Percentiles rank a stretch among this genome's conserved stretches.
Evolutionary conservation across 2,113 vertebrate genomes (phyloP).

Genomic region (Origma solitaria): DNA sequence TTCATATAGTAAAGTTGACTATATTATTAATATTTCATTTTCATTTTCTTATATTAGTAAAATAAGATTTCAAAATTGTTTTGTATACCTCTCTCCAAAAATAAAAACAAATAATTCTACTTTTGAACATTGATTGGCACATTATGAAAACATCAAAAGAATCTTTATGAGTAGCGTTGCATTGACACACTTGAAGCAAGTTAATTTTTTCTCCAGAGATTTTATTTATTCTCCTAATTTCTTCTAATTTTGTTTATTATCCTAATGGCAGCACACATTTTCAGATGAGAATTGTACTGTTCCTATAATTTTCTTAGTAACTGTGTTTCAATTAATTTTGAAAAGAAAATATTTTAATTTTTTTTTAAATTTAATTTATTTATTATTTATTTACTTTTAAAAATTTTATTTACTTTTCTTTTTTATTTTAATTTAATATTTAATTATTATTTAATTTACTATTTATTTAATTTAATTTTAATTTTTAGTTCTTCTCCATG

Average conservation of each 20-base stretch:
- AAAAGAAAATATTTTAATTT: not conserved
- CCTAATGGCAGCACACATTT: not conserved
- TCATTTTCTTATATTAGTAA: slow-evolving; percentile 50
- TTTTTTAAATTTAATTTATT: too few species aligned
- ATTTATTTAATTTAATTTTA: too few species aligned
- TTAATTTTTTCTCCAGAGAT: not conserved
- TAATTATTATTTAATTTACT: too few species aligned
- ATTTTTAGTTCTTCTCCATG: too few species aligned
- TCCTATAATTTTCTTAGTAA: not conserved
- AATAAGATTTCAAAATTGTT: slow-evolving; percentile 42
- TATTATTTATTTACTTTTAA: too few species aligned
- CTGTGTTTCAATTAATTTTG: not conserved
- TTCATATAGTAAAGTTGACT: slow-evolving; percentile 20
- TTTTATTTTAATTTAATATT: too few species aligned
- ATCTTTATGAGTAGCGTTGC: not conserved
- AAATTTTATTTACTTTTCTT: too few species aligned
- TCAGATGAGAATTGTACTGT: not conserved
- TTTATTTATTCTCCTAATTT: not conserved
- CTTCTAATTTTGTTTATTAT: not conserved
- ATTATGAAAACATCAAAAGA: not conserved
- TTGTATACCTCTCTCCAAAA: slow-evolving; percentile 50
- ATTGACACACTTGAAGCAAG: not conserved
- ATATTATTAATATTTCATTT: slow-evolving; percentile 57
- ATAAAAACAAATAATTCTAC: slow-evolving; percentile 58
- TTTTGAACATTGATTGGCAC: slow-evolving; percentile 25